Conservation (phyloP, 2,113 vertebrate species). For the Aptenodytes patagonicus region DNA sequence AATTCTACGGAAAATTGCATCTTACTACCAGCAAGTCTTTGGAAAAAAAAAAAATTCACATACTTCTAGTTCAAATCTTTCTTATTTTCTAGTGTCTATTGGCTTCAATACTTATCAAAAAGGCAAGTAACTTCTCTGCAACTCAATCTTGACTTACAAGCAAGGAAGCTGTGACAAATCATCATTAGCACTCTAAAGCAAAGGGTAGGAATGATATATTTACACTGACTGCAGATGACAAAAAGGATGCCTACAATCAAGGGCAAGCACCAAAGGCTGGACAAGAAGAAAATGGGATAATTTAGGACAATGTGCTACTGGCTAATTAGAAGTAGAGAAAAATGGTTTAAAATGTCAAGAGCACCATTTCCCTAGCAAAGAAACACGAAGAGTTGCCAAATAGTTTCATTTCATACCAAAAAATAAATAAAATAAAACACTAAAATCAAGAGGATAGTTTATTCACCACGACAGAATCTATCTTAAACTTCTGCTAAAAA, state of each 20-base stretch:
- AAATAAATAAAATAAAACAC: not conserved
- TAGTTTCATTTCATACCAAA: not conserved
- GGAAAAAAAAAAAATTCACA: not conserved
- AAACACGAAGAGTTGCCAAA: not conserved
- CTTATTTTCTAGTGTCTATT: not conserved
- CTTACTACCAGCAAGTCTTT: not conserved
- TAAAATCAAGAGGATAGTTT: not conserved
- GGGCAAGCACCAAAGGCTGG: not conserved
- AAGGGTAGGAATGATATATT: not conserved
- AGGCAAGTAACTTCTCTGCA: not conserved
- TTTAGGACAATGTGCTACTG: not conserved
- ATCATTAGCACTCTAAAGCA: not conserved
- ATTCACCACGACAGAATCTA: not conserved
- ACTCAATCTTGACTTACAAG: not conserved
- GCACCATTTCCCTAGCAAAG: not conserved
- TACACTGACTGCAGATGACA: not conserved
- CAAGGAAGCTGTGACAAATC: not conserved
- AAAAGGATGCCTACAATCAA: not conserved
- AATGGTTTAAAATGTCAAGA: not conserved
- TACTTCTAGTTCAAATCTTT: not conserved
- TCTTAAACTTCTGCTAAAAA: not conserved
- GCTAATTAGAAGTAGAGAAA: not conserved
- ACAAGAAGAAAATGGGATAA: not conserved
- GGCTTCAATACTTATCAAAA: not conserved
- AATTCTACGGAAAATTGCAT: not conserved